Evolutionary conservation across 2,888 invertebrate genomes (phyloP).

Genomic region (Leucophenga montana): DNA sequence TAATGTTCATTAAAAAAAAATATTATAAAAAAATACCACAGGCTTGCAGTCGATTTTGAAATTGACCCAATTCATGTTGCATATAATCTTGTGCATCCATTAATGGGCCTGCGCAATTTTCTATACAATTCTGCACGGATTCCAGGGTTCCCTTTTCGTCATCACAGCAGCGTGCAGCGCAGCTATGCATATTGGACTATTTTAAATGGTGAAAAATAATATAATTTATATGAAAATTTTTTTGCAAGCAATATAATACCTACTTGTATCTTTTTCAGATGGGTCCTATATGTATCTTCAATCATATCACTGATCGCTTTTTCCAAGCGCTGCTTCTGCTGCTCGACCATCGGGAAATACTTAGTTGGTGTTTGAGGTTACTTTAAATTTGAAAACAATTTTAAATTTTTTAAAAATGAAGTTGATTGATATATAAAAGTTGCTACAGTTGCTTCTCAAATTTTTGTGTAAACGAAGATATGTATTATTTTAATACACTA

Average conservation of each 20-base stretch:
- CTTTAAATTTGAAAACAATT: conserved; percentile 36
- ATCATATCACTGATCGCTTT: conserved; percentile 63
- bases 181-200: conserved; percentile 62
- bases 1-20: too few species aligned
- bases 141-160: conserved; percentile 60
- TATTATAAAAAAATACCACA: conserved; percentile 40
- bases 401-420: neutral
- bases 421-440: neutral
- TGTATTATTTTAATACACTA: too few species aligned
- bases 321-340: conserved; percentile 62
- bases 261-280: conserved; percentile 66
- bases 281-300: conserved; percentile 63
- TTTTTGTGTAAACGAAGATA: neutral
- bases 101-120: conserved; percentile 63
- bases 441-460: neutral
- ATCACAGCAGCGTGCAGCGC: conserved; percentile 63
- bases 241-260: conserved; percentile 24
- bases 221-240: neutral
- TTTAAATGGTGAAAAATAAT: neutral
- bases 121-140: conserved; percentile 64
- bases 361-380: neutral
- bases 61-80: conserved; percentile 63
- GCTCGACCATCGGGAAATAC: conserved; percentile 54
- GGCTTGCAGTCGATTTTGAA: conserved; percentile 59
- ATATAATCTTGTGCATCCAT: conserved; percentile 65